A percentile compares a stretch with the other conserved stretches of the same genome.
These are phyloP conservation scores for Gadus macrocephalus DNA, from an alignment of 2,113 vertebrate species.

Conservation along the genomic window DNA sequence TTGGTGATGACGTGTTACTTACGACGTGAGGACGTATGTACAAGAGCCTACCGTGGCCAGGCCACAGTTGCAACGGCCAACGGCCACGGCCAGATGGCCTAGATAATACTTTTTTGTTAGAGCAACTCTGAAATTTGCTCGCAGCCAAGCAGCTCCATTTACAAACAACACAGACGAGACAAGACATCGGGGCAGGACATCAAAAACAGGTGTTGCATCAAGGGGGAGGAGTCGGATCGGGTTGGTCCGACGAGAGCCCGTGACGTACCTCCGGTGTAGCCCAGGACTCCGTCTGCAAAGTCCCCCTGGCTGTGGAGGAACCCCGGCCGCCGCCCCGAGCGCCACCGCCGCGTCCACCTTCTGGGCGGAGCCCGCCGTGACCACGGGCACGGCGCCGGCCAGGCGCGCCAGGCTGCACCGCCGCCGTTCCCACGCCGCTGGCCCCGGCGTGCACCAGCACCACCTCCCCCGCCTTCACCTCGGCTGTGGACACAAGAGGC, in stretches of 20 bases:
- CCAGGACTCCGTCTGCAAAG: slow-evolving; percentile 71
- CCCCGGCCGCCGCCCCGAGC: slow-evolving; percentile 71
- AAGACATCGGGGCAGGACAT: no score
- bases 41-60: no score
- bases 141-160: no score
- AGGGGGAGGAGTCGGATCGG: no score
- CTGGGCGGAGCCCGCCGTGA: slow-evolving; percentile 75
- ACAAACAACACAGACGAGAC: no score
- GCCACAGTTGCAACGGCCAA: no score
- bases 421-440: slow-evolving; percentile 80
- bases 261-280: slow-evolving; percentile 75
- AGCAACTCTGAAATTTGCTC: no score
- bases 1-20: no score
- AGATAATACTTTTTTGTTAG: no score
- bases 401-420: slow-evolving; percentile 77
- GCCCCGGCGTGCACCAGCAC: slow-evolving; percentile 80
- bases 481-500: slow-evolving; percentile 55
- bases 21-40: no score
- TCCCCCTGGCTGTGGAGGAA: slow-evolving; percentile 81
- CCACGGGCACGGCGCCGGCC: slow-evolving; percentile 75
- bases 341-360: slow-evolving; percentile 72
- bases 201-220: no score
- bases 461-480: slow-evolving; percentile 72
- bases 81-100: no score
- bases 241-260: neutral